Evolutionary conservation across 2,797 vertebrate species (phyloP).

Genomic region (Cyclura pinguis): DNA sequence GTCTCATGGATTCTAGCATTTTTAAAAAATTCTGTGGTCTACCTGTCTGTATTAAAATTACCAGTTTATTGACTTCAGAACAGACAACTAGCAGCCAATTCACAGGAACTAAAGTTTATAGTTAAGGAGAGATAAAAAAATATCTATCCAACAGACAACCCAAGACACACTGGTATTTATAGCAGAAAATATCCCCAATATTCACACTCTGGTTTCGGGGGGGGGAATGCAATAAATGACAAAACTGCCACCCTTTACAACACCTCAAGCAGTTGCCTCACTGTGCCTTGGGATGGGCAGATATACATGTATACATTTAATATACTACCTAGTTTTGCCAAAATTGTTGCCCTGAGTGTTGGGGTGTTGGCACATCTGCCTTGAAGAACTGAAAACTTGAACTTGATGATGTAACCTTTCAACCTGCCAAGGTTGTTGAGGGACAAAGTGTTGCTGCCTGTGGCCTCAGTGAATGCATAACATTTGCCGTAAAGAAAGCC

Average conservation of each 20-base stretch:
- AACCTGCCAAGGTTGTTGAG: conserved; percentile 19
- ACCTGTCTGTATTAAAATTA: background rate
- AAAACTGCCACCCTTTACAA: background rate
- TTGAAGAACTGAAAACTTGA: conserved; percentile 49
- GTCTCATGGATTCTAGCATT: conserved; percentile 20
- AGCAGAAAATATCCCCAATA: background rate
- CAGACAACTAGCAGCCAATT: conserved; percentile 4
- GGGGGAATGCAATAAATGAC: background rate
- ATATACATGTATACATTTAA: conserved; percentile 34
- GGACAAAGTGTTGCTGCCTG: conserved; percentile 15
- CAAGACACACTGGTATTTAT: background rate
- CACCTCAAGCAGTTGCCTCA: background rate
- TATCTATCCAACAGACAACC: background rate
- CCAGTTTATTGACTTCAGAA: background rate
- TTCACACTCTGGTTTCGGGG: background rate
- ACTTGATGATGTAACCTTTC: conserved; percentile 41
- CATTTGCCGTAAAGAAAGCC: conserved; percentile 45
- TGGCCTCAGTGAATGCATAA: background rate
- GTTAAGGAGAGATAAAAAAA: too few species aligned
- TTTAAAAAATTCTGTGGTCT: background rate
- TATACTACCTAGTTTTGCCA: conserved; percentile 51
- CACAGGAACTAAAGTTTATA: conserved; percentile 38
- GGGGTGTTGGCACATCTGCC: conserved; percentile 52
- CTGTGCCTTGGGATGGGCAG: too few species aligned
- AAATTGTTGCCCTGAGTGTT: conserved; percentile 55